Evolutionary conservation across 1,140 invertebrate species (phyloP).

Genomic region (Drosophila repletoides): DNA sequence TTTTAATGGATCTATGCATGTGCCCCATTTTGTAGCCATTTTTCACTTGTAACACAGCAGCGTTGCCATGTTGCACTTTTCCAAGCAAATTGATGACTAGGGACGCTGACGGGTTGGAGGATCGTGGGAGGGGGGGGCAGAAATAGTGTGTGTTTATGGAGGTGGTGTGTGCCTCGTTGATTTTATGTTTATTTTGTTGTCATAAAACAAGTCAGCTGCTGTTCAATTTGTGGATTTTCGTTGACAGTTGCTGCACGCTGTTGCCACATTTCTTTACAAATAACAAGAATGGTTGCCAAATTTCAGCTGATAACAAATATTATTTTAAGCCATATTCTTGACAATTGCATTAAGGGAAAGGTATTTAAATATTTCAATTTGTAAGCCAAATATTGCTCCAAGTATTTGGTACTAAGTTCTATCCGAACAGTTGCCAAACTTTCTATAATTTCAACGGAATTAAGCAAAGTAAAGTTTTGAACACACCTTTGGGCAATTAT

Average conservation of each 20-base stretch:
- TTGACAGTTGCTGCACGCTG: neutral
- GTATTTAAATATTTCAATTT: neutral
- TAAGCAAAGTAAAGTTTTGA: no score
- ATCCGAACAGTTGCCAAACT: slow-evolving; percentile 7
- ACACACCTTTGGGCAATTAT: slow-evolving; percentile 10
- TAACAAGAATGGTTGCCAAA: neutral
- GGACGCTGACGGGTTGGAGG: no score
- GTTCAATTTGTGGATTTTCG: slow-evolving; percentile 18
- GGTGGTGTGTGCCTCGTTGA: slow-evolving; percentile 21
- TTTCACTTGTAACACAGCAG: slow-evolving; percentile 25
- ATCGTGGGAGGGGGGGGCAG: neutral
- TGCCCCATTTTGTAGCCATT: slow-evolving; percentile 30
- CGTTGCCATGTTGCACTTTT: slow-evolving; percentile 31
- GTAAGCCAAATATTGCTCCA: no score
- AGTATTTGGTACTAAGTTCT: neutral
- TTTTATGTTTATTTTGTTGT: slow-evolving; percentile 35
- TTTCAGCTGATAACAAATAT: no score
- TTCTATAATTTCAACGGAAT: no score
- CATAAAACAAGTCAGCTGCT: slow-evolving; percentile 14
- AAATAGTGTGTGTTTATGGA: slow-evolving; percentile 1
- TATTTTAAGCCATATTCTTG: no score
- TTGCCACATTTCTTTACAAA: neutral
- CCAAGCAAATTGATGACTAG: slow-evolving; percentile 29
- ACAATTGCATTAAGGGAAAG: neutral
- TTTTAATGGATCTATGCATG: slow-evolving; percentile 50